Evolutionary conservation across 2,797 vertebrate species (phyloP).

Genomic region (Pelodytes ibericus): DNA sequence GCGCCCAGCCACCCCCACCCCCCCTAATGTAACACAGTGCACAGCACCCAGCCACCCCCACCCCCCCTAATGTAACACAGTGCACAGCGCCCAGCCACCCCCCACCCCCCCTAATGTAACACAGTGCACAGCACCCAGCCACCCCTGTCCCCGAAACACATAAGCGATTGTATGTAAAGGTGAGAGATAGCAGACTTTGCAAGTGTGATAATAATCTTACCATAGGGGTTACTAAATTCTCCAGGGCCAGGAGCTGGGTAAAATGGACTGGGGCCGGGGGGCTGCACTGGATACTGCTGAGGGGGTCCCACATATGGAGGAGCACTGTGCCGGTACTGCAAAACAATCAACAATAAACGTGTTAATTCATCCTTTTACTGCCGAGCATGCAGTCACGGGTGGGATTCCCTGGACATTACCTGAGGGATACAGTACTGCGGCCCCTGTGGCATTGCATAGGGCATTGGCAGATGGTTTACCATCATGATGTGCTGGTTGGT

Average conservation of each 20-base stretch:
- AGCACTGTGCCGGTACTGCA: conserved; percentile 91
- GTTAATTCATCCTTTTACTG: neutral
- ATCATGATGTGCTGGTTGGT: conserved; percentile 97
- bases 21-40: too few relatives aligned
- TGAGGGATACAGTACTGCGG: conserved; percentile 97
- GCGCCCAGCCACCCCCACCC: too few relatives aligned
- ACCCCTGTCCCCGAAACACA: too few relatives aligned
- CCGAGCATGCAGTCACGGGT: neutral
- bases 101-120: too few relatives aligned
- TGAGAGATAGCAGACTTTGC: too few relatives aligned
- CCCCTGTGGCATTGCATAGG: conserved; percentile 91
- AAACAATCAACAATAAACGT: neutral
- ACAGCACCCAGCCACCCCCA: too few relatives aligned
- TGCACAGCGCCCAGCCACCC: too few relatives aligned
- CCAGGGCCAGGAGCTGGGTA: conserved; percentile 93
- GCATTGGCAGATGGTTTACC: conserved; percentile 93
- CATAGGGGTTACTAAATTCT: conserved; percentile 90
- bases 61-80: too few relatives aligned
- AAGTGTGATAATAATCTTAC: conserved; percentile 83
- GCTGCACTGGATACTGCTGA: conserved; percentile 94
- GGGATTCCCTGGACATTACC: conserved; percentile 67
- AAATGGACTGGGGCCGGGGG: conserved; percentile 89
- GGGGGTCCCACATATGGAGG: conserved; percentile 90
- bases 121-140: too few relatives aligned
- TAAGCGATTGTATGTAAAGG: too few relatives aligned